Evolutionary conservation across 2,797 vertebrate species (phyloP).

Genomic region (Gallirallus australis): DNA sequence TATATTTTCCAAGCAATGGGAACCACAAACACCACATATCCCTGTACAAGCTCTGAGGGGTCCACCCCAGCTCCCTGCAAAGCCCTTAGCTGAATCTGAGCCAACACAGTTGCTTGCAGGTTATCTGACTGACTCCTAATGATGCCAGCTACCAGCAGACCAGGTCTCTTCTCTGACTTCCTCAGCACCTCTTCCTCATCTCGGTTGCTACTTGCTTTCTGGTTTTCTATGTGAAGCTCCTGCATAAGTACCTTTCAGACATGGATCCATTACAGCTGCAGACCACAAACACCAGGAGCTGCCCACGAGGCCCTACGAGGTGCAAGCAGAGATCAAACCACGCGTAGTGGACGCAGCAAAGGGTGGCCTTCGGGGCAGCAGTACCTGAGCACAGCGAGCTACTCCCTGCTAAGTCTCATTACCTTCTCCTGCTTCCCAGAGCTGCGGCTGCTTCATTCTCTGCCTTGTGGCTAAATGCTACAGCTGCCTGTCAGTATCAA

Average conservation of each 20-base stretch:
- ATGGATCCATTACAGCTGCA: background rate
- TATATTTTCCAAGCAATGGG: background rate
- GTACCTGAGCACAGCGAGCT: background rate
- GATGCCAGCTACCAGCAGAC: background rate
- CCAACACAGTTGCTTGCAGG: background rate
- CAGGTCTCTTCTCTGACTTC: background rate
- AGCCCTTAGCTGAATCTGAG: background rate
- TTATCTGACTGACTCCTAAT: background rate
- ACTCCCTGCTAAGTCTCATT: background rate
- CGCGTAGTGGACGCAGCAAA: accelerated
- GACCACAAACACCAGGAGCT: background rate
- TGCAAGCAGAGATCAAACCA: background rate
- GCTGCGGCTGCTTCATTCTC: background rate
- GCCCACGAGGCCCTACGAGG: accelerated
- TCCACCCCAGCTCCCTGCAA: accelerated
- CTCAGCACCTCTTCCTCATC: background rate
- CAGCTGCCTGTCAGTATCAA: background rate
- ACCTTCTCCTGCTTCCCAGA: background rate
- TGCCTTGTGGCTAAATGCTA: background rate
- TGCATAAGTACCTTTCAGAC: background rate
- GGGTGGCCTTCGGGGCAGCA: background rate
- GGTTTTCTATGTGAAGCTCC: background rate
- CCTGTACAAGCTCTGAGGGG: background rate
- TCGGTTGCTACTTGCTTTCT: background rate
- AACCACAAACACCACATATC: background rate